Evolutionary conservation across 2,888 invertebrate species (phyloP).

Genomic region (Pseudoips prasinana): DNA sequence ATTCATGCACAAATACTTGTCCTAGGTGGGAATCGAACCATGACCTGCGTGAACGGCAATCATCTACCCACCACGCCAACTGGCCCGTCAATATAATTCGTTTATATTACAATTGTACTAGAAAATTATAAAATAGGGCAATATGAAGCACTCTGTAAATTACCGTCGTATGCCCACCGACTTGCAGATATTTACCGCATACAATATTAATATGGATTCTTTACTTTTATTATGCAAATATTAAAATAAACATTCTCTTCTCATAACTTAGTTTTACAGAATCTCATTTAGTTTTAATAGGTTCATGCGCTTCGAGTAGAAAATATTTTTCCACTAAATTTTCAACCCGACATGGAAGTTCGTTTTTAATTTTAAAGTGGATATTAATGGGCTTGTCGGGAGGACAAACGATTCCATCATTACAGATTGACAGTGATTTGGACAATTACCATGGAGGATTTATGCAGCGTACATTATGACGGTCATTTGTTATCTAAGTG

Average conservation of each 20-base stretch:
- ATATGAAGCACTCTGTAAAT: no score
- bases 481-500: constrained; percentile 28
- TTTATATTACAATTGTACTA: no score
- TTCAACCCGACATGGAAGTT: constrained; percentile 1
- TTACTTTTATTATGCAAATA: constrained; percentile 36
- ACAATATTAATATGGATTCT: no score
- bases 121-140: constrained; percentile 28
- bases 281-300: constrained; percentile 26
- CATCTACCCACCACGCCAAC: no score
- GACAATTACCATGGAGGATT: constrained; percentile 28
- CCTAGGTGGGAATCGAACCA: no score
- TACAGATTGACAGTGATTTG: constrained; percentile 36
- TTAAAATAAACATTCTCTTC: constrained; percentile 22
- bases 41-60: no score
- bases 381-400: constrained; percentile 22
- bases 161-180: no score
- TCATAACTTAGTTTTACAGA: constrained; percentile 26
- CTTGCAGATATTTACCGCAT: no score
- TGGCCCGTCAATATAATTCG: no score
- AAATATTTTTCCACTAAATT: constrained; percentile 16
- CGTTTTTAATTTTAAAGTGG: constrained; percentile 14
- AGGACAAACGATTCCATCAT: constrained; percentile 31
- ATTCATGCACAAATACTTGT: no score
- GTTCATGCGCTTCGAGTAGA: constrained; percentile 8
- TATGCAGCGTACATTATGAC: constrained; percentile 29